These are phyloP conservation scores for Geococcyx californianus DNA, from an alignment of 2,113 vertebrate genomes.

Conservation along the genomic window DNA sequence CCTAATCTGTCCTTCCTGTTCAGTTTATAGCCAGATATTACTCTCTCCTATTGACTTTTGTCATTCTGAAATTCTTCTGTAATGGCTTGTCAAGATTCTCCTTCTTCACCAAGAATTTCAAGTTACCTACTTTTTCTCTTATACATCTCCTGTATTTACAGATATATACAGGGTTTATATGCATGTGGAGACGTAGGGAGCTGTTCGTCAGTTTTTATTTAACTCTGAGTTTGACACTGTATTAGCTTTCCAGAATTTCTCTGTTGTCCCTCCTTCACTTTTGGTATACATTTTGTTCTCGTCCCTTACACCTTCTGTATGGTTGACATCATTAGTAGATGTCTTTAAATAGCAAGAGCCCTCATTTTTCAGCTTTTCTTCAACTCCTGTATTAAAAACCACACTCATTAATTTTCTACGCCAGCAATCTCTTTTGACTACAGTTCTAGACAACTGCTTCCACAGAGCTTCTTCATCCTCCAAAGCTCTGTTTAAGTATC, in stretches of 20 bases:
- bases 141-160: background rate
- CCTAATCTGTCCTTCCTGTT: constrained; percentile 39
- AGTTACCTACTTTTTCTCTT: background rate
- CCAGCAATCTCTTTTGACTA: background rate
- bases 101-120: constrained; percentile 17
- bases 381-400: background rate
- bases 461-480: background rate
- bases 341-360: background rate
- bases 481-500: background rate
- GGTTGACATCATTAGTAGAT: background rate
- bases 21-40: constrained; percentile 28
- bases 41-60: constrained; percentile 13
- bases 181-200: background rate
- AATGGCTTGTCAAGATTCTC: constrained; percentile 7
- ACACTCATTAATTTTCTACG: background rate
- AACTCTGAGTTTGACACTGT: background rate
- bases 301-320: background rate
- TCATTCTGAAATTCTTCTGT: constrained; percentile 1
- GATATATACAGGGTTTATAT: background rate
- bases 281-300: background rate
- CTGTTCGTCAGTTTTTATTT: background rate
- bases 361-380: constrained; percentile 3
- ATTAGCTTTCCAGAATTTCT: constrained; percentile 20
- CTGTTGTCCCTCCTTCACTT: background rate
- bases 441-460: background rate